Evolutionary conservation across 2,797 vertebrate species (phyloP), one percentile per base, ranked within the genome.

Genomic region (Pampus argenteus): DNA sequence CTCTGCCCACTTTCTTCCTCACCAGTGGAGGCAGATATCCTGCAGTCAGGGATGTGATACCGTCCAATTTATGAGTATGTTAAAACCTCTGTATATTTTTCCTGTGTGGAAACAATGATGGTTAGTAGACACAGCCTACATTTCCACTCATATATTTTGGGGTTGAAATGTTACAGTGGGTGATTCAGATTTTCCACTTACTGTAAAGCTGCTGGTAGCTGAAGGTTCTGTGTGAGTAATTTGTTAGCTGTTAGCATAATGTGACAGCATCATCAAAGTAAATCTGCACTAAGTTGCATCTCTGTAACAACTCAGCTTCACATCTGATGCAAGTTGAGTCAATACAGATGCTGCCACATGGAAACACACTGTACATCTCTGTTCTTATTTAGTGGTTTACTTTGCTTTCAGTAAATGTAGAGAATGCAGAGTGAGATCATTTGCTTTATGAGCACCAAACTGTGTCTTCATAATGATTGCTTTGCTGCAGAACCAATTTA

Each of bases 131-230:
- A 31, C 83, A 83, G 85, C 90, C 88, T 85, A 93, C 90, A 84
- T 90, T 92, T 93, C 88, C 88, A 87, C 84, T 34, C 62, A 65
- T 82, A 81, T 83, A 74, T 82, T 86, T 77, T 59, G 61, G 47
- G 74, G 79, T 76, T 84, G 66, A 87, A 89, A 79, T 66, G 73
- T 88, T 92, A 84, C 79, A 76, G 85, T 89, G 78, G 76, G 58
- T 86, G 93, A 90, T 79, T 91, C 86, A 93, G 57, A 91, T 86
- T 93, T 95, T 95, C 93, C 94, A 88, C 79, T 82, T 73, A 87
- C 79, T 89, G 80, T 85, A 85, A 86, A 82, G 73, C 88, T 78
- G 34, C 85, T 78, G 75, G 75, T 79, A 77, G 73, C 66, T 69
- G 34, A 63, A 36, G 50, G 23, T 74, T 75, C 50, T 86, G 42